Evolutionary conservation across 2,888 invertebrate species (phyloP), one percentile per base, ranked within the genome.

Genomic region (Palloptera scutellata): DNA sequence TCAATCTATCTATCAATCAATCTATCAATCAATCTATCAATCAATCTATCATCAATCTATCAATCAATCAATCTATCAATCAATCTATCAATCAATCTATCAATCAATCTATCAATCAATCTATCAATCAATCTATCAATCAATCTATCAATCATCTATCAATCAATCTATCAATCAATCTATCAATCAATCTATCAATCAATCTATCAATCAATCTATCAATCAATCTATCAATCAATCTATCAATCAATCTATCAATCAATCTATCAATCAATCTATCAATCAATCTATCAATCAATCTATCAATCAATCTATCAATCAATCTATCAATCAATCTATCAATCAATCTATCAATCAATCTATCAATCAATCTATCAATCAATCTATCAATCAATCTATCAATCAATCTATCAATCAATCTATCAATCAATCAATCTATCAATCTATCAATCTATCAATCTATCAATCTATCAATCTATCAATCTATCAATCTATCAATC

Each of bases 51-150:
- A 43, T 43, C 43, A 10, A 43, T 43, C 43, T 43, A 57, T 64
- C 64, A 57, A 57, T 64, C 51, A 19, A 57, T 58, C 64, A 43
- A 57, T 64, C 43, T 43, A 43, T 43, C 43, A 10, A 43, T 43
- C 43, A 10, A 43, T 43, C 43, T 43, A 43, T 43, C 43, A 10
- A 43, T 43, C 43, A 10, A 43, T 43, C 43, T 43, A 43, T 43
- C 43, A 10, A 43, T 43, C 43, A 10, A 43, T 43, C 43, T 43
- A 43, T 43, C 43, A 10, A 43, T 43, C 43, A 10, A 43, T 43
- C 43, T 43, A 43, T 43, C 43, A 10, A 43, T 43, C 43, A 10
- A 43, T 43, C 43, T 43, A 43, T 43, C 43, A 10, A 43, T 43
- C 43, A 10, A 43, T 43, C 43, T 43, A 43, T 43, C 43, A 53